Percentiles rank a stretch among this genome's conserved stretches.
Evolutionary conservation across 2,888 invertebrate genomes (phyloP).

Genomic region (Criorhina ranunculi): DNA sequence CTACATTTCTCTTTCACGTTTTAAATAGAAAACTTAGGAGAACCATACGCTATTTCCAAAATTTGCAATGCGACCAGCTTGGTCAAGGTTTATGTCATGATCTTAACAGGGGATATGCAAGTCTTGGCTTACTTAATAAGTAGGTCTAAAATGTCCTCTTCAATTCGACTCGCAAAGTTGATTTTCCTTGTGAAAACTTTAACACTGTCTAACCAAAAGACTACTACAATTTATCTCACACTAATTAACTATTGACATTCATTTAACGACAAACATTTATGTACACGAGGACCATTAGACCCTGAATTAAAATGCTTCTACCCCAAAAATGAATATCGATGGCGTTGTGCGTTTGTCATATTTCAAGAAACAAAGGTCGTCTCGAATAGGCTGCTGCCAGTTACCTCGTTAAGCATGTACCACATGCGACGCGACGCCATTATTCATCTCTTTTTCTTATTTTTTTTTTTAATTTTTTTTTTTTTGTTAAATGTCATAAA

Average conservation of each 20-base stretch:
- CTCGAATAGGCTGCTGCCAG: constrained; percentile 49
- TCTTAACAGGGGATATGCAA: no score
- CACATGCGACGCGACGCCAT: constrained; percentile 33
- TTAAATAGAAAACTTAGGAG: no score
- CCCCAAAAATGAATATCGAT: constrained; percentile 18
- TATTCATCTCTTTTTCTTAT: constrained; percentile 14
- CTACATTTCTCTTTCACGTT: no score
- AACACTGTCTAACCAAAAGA: no score
- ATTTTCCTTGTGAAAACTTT: constrained; percentile 18
- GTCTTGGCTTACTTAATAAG: no score
- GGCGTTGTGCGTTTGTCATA: constrained; percentile 65
- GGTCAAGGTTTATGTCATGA: no score
- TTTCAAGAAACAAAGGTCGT: constrained; percentile 53
- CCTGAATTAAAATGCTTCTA: constrained; percentile 45
- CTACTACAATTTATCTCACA: constrained; percentile 27
- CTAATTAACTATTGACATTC: constrained; percentile 39
- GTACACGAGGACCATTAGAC: constrained; percentile 34
- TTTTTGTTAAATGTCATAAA: constrained; percentile 7
- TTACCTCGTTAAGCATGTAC: constrained; percentile 49
- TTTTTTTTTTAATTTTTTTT: not conserved
- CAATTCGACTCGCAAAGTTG: constrained; percentile 5
- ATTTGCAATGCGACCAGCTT: no score
- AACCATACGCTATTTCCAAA: no score
- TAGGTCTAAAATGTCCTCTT: no score
- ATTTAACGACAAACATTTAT: not conserved